Evolutionary conservation across 1,140 invertebrate species (phyloP), one percentile per base, ranked within the genome.

Genomic region (Piezodorus guildinii): DNA sequence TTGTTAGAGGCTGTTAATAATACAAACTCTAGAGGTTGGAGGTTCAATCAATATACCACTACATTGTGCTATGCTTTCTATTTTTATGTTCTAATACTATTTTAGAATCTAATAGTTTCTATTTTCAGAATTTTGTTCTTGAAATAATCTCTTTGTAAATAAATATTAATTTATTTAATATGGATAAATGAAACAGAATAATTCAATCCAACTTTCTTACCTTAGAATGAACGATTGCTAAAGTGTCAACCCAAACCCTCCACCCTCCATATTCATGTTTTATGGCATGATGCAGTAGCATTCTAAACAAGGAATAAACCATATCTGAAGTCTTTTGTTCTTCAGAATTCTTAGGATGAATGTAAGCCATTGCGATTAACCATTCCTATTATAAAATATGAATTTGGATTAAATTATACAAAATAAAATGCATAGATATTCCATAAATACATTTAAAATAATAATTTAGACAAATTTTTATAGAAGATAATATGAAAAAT

Each of bases 261-360:
- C 97, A 99, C 14, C 97, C 97, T n/a, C 97, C 96, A 73, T 97
- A 99, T 77, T 99, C 97, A 72, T 93, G 92, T 74, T 98, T 98
- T 63, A 99, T 97, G 16, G 97, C 97, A 75, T 99, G 97, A 77
- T 98, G 96, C 5, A 99, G 77, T 23, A 99, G 78, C 91, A 98
- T 97, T 5, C 90, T 80, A 77, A 99, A 99, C 62, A 99, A 77
- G 0, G 93, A 90, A 75, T 98, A 98, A 19, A 99, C 95, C 90
- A 98, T 96, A 71, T 98, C 95, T 0, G 92, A 96, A 56, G 98
- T 89, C 75, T 96, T 93, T 71, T 96, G 90, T 74, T 98, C 92
- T 72, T 97, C 93, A 0, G 86, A 84, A 71, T 89, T 95, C 73
- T 93, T 90, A 0, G 95, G 94, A 75, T 97, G 95, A 62, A 99